Evolutionary conservation across 2,113 vertebrate species (phyloP), one percentile per base, ranked within the genome.

Genomic region (Silurus glanis): DNA sequence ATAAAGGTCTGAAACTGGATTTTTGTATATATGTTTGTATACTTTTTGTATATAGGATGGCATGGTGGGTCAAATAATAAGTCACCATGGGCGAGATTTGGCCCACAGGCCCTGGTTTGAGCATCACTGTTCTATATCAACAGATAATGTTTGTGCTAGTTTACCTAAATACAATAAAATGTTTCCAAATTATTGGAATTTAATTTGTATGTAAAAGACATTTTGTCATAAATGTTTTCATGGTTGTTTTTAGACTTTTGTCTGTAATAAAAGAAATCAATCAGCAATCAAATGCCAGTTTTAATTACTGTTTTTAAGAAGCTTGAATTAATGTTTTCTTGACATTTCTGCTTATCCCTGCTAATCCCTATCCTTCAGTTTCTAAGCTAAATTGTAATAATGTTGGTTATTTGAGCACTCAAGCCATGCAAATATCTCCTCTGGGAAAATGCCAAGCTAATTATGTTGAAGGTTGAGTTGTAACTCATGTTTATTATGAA

Each of bases 231-330:
- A 85, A 25, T 45, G 25, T 56, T 53, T 51, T 16, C 21, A 13
- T 62, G 45, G 56, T 4, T 28, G 45, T 78, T 49, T 64, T 16
- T 9, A 10, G 8, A 21, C 13, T 61, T 37, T 21, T 64, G 72
- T 53, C n/a, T 13, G 74, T 71, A 13, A 55, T 14, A 69, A 69
- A 75, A 10, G 4, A 49, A 12, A 49, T 62, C 12, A 59, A 76
- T 28, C 58, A 51, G 25, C 9, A 78, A 78, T 53, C n/a, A 64
- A 62, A 78, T 64, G 45, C 14, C 45, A 53, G 58, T 19, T 37
- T 79, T 85, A 76, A 79, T 79, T 74, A 55, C 61, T 85, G 84
- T 28, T 85, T 85, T 79, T 67, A 28, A 72, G 25, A n/a, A 62
- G 37, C 61, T 61, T 53, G n/a, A 62, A 74, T 56, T 47, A 23